Conservation (phyloP, 2,888 invertebrate genomes). For the Ichneumoninae sp. region DNA sequence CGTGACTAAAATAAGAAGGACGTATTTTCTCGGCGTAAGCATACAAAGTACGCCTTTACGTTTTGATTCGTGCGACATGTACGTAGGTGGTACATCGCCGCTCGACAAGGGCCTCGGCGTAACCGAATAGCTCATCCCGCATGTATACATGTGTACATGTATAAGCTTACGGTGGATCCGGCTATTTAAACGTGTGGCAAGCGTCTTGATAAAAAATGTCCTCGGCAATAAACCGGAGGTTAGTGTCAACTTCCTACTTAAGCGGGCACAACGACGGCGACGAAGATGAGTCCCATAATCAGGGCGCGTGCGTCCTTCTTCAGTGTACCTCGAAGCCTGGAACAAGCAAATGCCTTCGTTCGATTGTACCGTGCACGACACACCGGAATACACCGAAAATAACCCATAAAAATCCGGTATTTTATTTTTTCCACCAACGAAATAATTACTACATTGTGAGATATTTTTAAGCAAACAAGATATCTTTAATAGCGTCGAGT, state of each 20-base stretch:
- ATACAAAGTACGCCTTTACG: neutral
- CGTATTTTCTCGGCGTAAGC: neutral
- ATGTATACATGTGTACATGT: constrained; percentile 40
- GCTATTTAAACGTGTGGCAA: constrained; percentile 74
- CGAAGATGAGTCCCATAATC: constrained; percentile 73
- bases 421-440: neutral
- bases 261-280: constrained; percentile 71
- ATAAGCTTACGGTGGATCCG: constrained; percentile 61
- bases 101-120: constrained; percentile 50
- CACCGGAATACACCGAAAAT: neutral
- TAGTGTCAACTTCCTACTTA: constrained; percentile 80
- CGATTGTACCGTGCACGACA: neutral
- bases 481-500: neutral
- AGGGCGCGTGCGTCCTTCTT: constrained; percentile 73
- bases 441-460: neutral
- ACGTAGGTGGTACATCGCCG: constrained; percentile 68
- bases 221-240: constrained; percentile 75
- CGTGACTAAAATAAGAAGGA: neutral
- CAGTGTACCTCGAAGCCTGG: constrained; percentile 32
- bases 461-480: neutral
- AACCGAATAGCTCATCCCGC: constrained; percentile 51
- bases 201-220: constrained; percentile 78
- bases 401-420: neutral
- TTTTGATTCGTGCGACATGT: neutral
- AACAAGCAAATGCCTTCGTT: neutral